These are phyloP conservation scores for Eudyptes chrysolophus DNA, from an alignment of 2,113 vertebrate species.

Conservation along the genomic window DNA sequence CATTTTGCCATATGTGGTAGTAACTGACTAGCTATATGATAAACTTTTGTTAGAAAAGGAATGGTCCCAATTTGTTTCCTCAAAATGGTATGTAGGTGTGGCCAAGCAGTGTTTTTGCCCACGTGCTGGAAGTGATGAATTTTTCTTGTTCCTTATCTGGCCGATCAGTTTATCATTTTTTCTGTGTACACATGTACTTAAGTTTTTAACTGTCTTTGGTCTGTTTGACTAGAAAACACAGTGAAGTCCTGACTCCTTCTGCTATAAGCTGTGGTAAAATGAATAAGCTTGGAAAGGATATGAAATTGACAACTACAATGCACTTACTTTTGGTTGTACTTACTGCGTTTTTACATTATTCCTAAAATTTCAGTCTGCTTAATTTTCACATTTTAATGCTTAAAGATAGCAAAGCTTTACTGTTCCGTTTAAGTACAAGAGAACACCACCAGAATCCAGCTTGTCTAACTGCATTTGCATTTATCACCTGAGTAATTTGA, in stretches of 20 bases:
- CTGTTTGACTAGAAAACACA: neutral
- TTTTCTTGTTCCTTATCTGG: neutral
- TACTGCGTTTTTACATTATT: neutral
- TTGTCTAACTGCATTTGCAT: neutral
- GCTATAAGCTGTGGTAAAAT: neutral
- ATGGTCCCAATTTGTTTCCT: neutral
- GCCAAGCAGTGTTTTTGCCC: neutral
- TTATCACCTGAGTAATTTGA: neutral
- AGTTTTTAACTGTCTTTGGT: neutral
- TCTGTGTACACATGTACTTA: neutral
- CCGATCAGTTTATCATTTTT: neutral
- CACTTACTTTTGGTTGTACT: neutral
- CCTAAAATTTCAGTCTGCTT: neutral
- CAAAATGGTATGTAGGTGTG: neutral
- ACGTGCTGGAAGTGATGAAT: neutral
- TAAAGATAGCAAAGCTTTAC: neutral
- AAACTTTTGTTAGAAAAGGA: neutral
- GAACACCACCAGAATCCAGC: neutral
- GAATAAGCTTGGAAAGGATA: neutral
- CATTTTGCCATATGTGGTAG: neutral
- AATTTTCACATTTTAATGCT: neutral
- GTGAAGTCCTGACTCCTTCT: neutral
- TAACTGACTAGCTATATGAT: neutral
- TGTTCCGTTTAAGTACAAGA: neutral
- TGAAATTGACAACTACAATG: neutral